Conservation (phyloP, 1,140 invertebrate genomes). For the Eubasilissa regina region DNA sequence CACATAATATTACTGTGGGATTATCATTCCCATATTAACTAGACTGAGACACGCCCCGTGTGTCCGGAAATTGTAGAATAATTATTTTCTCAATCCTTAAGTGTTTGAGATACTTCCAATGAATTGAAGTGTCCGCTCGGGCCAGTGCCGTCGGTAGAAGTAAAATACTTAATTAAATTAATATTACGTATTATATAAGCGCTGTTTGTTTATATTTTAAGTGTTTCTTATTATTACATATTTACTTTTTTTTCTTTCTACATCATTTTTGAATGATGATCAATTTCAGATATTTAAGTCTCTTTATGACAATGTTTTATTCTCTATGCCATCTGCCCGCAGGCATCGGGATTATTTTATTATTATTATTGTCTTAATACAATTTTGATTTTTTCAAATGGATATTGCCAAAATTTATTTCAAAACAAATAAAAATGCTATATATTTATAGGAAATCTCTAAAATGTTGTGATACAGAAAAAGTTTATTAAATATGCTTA, state of each 20-base stretch:
- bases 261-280: not conserved
- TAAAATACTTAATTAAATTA: slow-evolving; percentile 35
- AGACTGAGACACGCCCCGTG: slow-evolving; percentile 1
- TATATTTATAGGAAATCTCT: slow-evolving; percentile 40
- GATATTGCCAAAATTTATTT: slow-evolving; percentile 21
- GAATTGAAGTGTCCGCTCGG: not conserved
- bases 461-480: slow-evolving; percentile 45
- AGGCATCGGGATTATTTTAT: no score
- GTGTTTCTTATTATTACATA: not conserved
- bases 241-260: slow-evolving; percentile 30
- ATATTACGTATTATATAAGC: slow-evolving; percentile 19
- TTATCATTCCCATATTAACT: slow-evolving; percentile 15
- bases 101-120: not conserved
- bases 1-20: no score
- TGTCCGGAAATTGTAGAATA: not conserved
- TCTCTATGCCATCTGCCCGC: no score
- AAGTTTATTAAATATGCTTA: slow-evolving; percentile 1
- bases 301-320: not conserved
- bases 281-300: not conserved
- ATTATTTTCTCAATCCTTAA: not conserved
- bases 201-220: slow-evolving; percentile 27
- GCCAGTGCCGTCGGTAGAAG: slow-evolving; percentile 5
- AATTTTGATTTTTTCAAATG: slow-evolving; percentile 1
- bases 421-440: slow-evolving; percentile 5
- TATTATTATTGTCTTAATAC: not conserved